Percentiles rank a stretch among this genome's conserved stretches.
Conservation (phyloP, 2,113 vertebrate species). For the Otolemur garnettii region DNA sequence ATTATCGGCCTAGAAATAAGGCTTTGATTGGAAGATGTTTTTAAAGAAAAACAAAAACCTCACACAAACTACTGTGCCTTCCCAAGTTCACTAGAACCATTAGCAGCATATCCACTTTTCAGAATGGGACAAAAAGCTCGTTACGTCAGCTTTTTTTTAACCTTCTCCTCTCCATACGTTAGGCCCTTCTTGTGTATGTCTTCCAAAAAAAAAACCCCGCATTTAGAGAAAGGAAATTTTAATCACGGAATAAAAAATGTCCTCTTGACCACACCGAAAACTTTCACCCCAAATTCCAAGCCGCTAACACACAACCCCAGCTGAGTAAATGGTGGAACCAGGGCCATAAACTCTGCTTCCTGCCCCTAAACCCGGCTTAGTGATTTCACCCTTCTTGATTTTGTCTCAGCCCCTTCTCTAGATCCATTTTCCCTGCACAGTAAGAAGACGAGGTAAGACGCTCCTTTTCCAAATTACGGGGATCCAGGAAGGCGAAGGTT, state of each 20-base stretch:
- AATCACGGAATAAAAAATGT: not conserved
- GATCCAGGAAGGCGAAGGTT: not conserved
- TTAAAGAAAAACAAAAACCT: not conserved
- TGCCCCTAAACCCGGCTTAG: not conserved
- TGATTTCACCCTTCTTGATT: not conserved
- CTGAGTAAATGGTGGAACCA: rapidly evolving
- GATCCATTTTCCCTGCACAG: not conserved
- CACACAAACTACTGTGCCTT: not conserved
- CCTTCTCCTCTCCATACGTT: not conserved
- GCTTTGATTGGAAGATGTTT: not conserved
- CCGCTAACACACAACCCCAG: not conserved
- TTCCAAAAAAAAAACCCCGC: not conserved
- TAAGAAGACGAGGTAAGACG: not conserved
- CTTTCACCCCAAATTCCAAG: not conserved
- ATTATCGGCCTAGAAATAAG: not conserved
- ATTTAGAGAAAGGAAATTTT: not conserved
- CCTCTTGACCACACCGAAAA: not conserved
- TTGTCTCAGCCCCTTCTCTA: not conserved
- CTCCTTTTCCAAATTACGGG: not conserved
- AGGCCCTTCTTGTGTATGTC: not conserved
- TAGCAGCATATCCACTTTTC: not conserved
- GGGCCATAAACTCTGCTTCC: rapidly evolving
- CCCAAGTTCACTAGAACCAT: too few relatives aligned
- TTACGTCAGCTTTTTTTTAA: not conserved
- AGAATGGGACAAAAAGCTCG: not conserved